A percentile compares a stretch with the other conserved stretches of the same genome.
These are phyloP conservation scores for Oedothorax gibbosus DNA, from an alignment of 1,140 invertebrate species.

Conservation along the genomic window DNA sequence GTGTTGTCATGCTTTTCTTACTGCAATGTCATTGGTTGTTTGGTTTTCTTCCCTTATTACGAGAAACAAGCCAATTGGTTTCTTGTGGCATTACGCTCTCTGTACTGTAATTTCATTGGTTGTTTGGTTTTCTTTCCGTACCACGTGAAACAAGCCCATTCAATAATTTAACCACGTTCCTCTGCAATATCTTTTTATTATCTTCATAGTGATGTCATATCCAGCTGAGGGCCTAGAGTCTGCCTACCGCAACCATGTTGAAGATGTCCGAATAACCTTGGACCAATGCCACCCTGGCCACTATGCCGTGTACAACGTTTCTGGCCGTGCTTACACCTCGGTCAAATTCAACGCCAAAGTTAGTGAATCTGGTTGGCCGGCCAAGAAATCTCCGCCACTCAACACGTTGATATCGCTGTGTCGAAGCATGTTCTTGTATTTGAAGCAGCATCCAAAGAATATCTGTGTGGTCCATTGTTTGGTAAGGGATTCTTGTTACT, in stretches of 20 bases:
- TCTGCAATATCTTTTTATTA: not conserved
- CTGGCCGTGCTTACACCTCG: conserved; percentile 75
- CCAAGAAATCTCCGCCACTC: conserved; percentile 80
- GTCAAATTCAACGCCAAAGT: conserved; percentile 73
- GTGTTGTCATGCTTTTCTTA: too few relatives aligned
- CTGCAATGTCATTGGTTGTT: too few relatives aligned
- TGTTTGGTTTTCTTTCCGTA: too few relatives aligned
- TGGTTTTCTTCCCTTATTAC: too few relatives aligned
- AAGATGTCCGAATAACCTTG: conserved; percentile 81
- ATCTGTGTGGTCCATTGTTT: conserved; percentile 88
- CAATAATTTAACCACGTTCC: not conserved
- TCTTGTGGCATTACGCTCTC: too few relatives aligned
- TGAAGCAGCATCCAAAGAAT: conserved; percentile 83
- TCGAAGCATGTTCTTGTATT: conserved; percentile 87
- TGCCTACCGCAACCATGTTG: conserved; percentile 91
- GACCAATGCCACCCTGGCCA: conserved; percentile 77
- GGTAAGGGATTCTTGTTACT: conserved; percentile 72
- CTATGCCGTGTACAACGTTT: conserved; percentile 86
- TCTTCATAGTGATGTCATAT: conserved; percentile 86
- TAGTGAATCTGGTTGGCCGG: conserved; percentile 73
- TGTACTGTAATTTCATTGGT: too few relatives aligned
- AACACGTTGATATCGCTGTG: conserved; percentile 84
- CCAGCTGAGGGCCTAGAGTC: conserved; percentile 95
- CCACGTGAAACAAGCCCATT: too few relatives aligned
- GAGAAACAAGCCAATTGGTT: too few relatives aligned